phyloP scores from a whole-genome alignment of 2,797 vertebrate genomes.

The Varecia variegata region DNA sequence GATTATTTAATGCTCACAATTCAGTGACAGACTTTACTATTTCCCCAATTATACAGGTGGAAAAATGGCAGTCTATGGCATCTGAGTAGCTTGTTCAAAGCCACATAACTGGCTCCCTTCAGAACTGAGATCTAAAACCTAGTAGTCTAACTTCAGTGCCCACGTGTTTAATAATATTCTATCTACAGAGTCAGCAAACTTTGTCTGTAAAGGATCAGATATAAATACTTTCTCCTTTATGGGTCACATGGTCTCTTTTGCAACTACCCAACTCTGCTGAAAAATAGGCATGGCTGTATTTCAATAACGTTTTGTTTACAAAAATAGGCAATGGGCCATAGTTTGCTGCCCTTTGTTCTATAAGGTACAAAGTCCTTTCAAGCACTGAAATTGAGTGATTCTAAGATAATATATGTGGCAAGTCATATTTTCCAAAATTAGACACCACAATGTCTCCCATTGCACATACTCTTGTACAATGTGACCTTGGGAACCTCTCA shows the following conservation, averaged over 20 bases:
- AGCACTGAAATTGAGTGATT: not conserved
- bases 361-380: not conserved
- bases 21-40: not conserved
- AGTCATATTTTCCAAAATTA: not conserved
- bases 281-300: not conserved
- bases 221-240: not conserved
- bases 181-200: not conserved
- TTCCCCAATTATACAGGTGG: not conserved
- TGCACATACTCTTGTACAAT: not conserved
- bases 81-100: not conserved
- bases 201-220: not conserved
- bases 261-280: not conserved
- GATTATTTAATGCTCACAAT: not conserved
- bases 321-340: not conserved
- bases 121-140: not conserved
- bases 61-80: not conserved
- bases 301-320: not conserved
- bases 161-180: not conserved
- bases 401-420: not conserved
- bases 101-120: not conserved
- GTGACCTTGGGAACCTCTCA: not conserved
- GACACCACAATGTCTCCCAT: not conserved
- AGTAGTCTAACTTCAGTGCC: not conserved
- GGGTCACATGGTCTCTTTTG: not conserved
- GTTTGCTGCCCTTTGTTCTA: not conserved